These are phyloP conservation scores for Podarcis muralis DNA, from an alignment of 2,113 vertebrate genomes.

Conservation along the genomic window DNA sequence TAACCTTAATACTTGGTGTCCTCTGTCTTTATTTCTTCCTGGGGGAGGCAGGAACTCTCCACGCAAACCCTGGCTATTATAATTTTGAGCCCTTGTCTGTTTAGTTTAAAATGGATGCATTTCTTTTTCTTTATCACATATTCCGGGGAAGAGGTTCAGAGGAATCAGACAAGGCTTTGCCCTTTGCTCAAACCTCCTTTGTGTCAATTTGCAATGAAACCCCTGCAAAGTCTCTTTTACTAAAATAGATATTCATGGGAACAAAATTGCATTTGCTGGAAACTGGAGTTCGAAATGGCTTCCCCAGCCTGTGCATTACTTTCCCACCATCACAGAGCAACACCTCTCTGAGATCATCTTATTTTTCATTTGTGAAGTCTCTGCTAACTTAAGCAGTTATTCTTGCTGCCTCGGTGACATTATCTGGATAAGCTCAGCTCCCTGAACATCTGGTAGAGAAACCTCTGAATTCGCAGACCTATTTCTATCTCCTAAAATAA, in stretches of 20 bases:
- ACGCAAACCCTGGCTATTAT: too few species aligned
- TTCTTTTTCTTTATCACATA: background rate
- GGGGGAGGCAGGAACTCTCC: too few species aligned
- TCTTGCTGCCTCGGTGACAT: conserved; percentile 35
- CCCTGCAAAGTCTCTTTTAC: background rate
- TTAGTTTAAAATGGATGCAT: background rate
- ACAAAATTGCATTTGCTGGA: background rate
- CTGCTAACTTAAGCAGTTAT: conserved; percentile 18
- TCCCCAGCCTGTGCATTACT: background rate
- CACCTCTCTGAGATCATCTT: background rate
- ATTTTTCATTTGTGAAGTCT: conserved; percentile 22
- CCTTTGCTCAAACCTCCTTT: background rate
- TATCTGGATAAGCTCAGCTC: conserved; percentile 17
- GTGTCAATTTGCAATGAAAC: background rate
- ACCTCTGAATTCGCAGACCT: conserved; percentile 6
- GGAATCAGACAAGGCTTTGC: background rate
- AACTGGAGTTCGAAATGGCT: rapidly evolving
- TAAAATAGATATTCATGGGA: background rate
- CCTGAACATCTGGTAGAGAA: conserved; percentile 48
- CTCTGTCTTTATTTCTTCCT: too few species aligned
- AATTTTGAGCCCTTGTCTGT: background rate
- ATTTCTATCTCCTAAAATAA: conserved; percentile 21
- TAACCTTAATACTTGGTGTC: too few species aligned
- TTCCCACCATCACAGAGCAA: background rate
- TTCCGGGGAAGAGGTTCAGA: background rate